phyloP scores from a whole-genome alignment of 2,888 invertebrate genomes.

The Rhagonycha lutea region DNA sequence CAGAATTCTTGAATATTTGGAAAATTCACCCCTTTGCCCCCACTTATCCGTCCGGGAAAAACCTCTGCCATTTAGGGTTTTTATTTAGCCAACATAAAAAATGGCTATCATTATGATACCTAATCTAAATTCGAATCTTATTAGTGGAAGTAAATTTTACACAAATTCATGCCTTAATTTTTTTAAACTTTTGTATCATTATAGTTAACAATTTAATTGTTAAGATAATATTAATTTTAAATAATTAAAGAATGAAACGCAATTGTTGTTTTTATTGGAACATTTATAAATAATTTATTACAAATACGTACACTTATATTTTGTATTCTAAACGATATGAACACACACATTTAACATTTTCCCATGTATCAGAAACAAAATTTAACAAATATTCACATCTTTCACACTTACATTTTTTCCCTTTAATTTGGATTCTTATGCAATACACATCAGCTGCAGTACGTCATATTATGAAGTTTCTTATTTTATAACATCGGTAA shows the following conservation, averaged over 20 bases:
- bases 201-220: too few relatives aligned
- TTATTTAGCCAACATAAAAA: too few relatives aligned
- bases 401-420: not conserved
- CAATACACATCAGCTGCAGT: not conserved
- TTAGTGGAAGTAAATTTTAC: too few relatives aligned
- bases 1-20: too few relatives aligned
- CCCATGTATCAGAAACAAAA: conserved; percentile 5
- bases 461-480: not conserved
- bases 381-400: conserved; percentile 6
- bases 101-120: too few relatives aligned
- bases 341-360: conserved; percentile 5
- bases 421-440: not conserved
- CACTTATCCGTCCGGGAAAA: too few relatives aligned
- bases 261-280: conserved; percentile 24
- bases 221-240: not conserved
- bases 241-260: not conserved
- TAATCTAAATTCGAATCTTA: too few relatives aligned
- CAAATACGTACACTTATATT: conserved; percentile 25
- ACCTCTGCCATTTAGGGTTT: too few relatives aligned
- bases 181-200: too few relatives aligned
- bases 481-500: not conserved
- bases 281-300: conserved; percentile 30
- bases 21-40: too few relatives aligned
- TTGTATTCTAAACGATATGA: not conserved
- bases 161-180: too few relatives aligned